Conservation (phyloP, 1,140 invertebrate species). For the Eueides isabella region DNA sequence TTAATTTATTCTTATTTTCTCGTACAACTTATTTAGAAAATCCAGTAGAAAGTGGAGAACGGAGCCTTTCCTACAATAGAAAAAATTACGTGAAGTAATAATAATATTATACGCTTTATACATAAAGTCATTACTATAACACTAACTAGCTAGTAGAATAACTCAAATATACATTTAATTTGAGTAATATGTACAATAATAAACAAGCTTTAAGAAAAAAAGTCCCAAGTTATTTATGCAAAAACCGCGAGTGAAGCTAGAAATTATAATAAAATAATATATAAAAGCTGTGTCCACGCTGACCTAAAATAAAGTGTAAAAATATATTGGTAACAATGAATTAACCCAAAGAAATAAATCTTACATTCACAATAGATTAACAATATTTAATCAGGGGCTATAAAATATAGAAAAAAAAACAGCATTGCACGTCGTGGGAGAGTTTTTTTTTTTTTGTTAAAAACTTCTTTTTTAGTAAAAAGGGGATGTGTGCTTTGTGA, state of each 20-base stretch:
- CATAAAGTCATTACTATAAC: too few species aligned
- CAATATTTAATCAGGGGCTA: conserved; percentile 54
- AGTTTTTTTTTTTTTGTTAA: conserved; percentile 61
- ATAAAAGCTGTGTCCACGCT: conserved; percentile 9
- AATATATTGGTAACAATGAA: conserved; percentile 29
- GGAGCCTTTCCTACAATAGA: too few species aligned
- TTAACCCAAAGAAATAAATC: conserved; percentile 41
- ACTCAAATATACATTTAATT: too few species aligned
- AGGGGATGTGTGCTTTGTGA: conserved; percentile 57
- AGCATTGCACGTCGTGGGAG: conserved; percentile 64
- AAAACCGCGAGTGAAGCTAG: too few species aligned
- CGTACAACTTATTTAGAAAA: too few species aligned
- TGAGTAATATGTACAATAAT: too few species aligned
- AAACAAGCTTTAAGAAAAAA: too few species aligned
- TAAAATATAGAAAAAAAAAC: conserved; percentile 55
- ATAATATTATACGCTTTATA: too few species aligned
- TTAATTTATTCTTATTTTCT: too few species aligned
- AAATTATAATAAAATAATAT: neutral
- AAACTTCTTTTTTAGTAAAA: conserved; percentile 61
- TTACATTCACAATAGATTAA: conserved; percentile 40
- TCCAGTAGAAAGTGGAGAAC: too few species aligned
- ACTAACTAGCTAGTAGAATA: neutral
- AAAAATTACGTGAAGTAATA: too few species aligned
- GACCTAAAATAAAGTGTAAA: conserved; percentile 36
- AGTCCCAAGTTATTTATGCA: too few species aligned